Base-by-base conservation (phyloP, 2,888 invertebrate genomes). In the Drosophila nr. fundita region DNA sequence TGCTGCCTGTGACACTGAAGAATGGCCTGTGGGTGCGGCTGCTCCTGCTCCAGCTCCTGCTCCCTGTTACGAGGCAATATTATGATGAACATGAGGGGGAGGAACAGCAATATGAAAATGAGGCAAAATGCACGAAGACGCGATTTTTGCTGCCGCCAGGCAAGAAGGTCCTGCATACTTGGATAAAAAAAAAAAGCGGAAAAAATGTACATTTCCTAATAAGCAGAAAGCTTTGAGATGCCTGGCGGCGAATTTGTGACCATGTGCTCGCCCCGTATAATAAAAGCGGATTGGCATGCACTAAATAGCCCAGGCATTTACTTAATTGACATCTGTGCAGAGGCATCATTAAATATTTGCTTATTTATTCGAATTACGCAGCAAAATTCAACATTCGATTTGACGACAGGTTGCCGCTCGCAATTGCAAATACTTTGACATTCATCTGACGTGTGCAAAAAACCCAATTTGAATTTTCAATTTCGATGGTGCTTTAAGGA, bases 101-200 rank as follows among this genome's bases (percentile, higher is more conserved):
- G 42, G n/a, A 67, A 84, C 87, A 80, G 89, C 84, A 89, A 84
- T 89, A 84, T 84, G 87, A 84, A 84, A 89, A 84, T 84, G 83
- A 78, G 71, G 70, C 77, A 70, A 78, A 48, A 10, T 74, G 69
- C 65, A 73, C 40, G 62, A 52, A 57, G 50, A 70, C 49, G 72
- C 63, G 32, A 32, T 30, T 55, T 38, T 27, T 27, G 40, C 57
- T 67, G 81, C 77, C 68, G 63, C 55, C 64, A 53, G 76, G 59
- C 78, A 71, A 69, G 66, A 62, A 63, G 18, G 62, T 63, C 45
- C 48, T 67, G 64, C 76, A 71, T 79, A 71, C 76, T 80, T 66
- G 57, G 57, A 66, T 59, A 15, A 21, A 18, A 6, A 32, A 18
- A 5, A 4, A 10, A 52, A 49, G 13, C n/a, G 36, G 29, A 36